phyloP scores from a whole-genome alignment of 2,888 invertebrate species.

The Melieria picta region DNA sequence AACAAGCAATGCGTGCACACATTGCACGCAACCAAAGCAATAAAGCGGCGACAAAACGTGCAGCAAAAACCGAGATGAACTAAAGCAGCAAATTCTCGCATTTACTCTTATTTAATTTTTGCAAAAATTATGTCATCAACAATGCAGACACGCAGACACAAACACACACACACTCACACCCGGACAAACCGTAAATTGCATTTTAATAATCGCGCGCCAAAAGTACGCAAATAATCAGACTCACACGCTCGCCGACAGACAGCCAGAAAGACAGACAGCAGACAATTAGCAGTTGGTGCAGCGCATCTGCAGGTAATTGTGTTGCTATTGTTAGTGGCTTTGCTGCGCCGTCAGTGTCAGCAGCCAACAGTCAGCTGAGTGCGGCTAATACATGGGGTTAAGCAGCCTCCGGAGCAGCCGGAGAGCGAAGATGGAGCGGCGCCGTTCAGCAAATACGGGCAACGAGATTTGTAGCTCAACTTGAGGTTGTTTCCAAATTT shows the following conservation, averaged over 20 bases:
- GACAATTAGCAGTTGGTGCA: constrained; percentile 19
- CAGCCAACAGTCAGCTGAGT: constrained; percentile 1
- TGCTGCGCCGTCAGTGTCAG: not conserved
- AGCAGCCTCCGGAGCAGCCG: no score
- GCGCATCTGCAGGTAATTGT: no score
- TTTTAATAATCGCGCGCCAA: constrained; percentile 36
- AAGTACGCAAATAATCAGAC: not conserved
- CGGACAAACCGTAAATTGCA: constrained; percentile 33
- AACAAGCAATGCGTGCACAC: no score
- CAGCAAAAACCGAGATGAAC: not conserved
- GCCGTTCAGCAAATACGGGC: no score
- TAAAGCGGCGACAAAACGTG: no score
- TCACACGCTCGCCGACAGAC: not conserved
- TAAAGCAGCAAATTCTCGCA: constrained; percentile 13
- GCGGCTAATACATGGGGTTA: no score
- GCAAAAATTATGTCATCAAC: constrained; percentile 40
- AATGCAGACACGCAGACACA: constrained; percentile 4
- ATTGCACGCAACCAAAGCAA: no score
- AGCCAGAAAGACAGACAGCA: not conserved
- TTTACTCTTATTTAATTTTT: constrained; percentile 30
- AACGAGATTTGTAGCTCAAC: constrained; percentile 5
- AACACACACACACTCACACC: constrained; percentile 3
- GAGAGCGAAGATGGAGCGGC: no score
- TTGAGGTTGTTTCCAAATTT: constrained; percentile 36
- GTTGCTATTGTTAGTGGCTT: not conserved